phyloP scores from a whole-genome alignment of 53 echinoderm and acorn worm species.

The Astropecten irregularis region DNA sequence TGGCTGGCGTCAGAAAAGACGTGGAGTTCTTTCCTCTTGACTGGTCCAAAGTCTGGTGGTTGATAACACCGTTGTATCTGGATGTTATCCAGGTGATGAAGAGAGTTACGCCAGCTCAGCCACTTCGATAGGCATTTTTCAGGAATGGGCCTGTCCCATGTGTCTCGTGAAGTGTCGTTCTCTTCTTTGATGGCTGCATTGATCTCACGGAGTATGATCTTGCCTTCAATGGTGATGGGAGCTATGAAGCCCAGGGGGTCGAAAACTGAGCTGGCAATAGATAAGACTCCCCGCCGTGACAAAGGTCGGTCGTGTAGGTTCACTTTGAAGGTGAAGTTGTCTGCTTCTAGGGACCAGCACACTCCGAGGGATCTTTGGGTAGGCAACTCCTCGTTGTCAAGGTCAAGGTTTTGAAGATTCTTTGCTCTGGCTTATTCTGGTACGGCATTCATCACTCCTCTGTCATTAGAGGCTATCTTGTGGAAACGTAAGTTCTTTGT shows the following conservation, averaged over 20 bases:
- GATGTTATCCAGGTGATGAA: neutral
- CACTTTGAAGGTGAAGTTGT: slow-evolving; percentile 25
- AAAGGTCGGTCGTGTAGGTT: slow-evolving; percentile 24
- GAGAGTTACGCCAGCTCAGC: slow-evolving; percentile 15
- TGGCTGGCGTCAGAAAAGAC: slow-evolving; percentile 43
- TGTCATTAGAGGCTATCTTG: too few species aligned
- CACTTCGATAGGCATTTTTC: slow-evolving; percentile 15
- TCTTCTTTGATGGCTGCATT: neutral
- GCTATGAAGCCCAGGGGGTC: slow-evolving; percentile 55
- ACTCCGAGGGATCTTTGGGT: slow-evolving; percentile 41
- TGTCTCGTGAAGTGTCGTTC: neutral
- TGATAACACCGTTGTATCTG: slow-evolving; percentile 5
- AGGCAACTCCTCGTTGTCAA: neutral
- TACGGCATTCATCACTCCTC: slow-evolving; percentile 39
- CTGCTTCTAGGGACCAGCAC: slow-evolving; percentile 20
- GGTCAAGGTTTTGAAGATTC: slow-evolving; percentile 25
- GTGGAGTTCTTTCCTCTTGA: slow-evolving; percentile 11
- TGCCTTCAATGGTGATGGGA: neutral
- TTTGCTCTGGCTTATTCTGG: slow-evolving; percentile 29
- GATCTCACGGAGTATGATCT: neutral
- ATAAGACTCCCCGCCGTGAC: slow-evolving; percentile 45
- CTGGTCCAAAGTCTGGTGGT: slow-evolving; percentile 20
- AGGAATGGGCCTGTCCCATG: slow-evolving; percentile 33
- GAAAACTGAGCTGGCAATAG: slow-evolving; percentile 33
- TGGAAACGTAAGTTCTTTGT: slow-evolving; percentile 51